Percentiles rank a stretch among this genome's conserved stretches.
Conservation (phyloP, 2,113 vertebrate genomes). For the Myotis brandtii region DNA sequence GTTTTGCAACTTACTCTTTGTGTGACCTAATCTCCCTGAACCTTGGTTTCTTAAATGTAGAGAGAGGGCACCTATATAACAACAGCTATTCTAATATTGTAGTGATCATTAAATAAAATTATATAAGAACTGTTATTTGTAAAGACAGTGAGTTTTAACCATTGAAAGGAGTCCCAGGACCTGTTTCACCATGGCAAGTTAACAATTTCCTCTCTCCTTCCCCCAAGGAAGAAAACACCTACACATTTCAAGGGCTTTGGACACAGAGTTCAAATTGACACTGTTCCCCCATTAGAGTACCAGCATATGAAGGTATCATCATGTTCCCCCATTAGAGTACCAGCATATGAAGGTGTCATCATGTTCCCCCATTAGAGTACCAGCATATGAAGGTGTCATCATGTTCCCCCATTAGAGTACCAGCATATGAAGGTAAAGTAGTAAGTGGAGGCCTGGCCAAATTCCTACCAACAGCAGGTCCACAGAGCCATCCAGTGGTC, state of each 20-base stretch:
- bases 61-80: neutral
- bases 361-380: neutral
- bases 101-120: neutral
- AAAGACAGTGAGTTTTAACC: neutral
- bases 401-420: neutral
- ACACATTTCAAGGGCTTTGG: conserved; percentile 32
- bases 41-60: neutral
- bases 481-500: neutral
- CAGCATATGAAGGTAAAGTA: neutral
- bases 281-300: no score
- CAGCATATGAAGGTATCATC: no score
- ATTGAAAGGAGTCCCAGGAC: neutral
- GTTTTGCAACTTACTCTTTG: neutral
- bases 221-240: neutral
- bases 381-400: no score
- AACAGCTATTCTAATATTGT: neutral
- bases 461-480: neutral
- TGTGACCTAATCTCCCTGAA: neutral
- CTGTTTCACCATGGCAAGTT: neutral
- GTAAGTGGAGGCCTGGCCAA: neutral
- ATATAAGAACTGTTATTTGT: neutral
- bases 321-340: no score
- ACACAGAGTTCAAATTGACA: neutral
- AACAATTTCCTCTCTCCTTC: neutral
- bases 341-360: no score